Base-by-base conservation (phyloP, 2,888 invertebrate species). In the Hanleya hanleyi region DNA sequence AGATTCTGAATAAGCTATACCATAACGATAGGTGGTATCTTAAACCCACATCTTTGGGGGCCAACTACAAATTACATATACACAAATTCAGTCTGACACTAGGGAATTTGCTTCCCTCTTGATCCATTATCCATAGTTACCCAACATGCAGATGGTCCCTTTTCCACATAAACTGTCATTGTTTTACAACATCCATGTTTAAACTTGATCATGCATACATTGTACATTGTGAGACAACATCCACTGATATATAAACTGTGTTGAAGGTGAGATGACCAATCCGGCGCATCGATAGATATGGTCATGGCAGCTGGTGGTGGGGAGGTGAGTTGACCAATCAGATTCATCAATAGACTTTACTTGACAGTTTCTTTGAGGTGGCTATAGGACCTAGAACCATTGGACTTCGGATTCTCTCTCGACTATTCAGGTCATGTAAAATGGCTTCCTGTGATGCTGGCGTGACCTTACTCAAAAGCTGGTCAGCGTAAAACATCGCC, bases 401-500 rank as follows among this genome's bases (percentile, higher is more conserved):
- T 1, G 80, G 80, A n/a, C 62, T 51, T 33, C 62, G 38, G 5
- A 61, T n/a, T 26, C 68, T 62, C 15, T 65, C 68, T n/a, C 50
- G n/a, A 32, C 65, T 57, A 37, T 74, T 67, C 33, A 75, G 49
- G 64, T 68, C 74, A 26, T 68, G 51, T 4, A 73, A 69, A 26
- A 86, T 80, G 4, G 83, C 81, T 33, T 82, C 77, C 70, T 86
- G 84, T 9, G 84, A 79, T 36, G 77, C 61, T 1, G 67, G 67
- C 33, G 84, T 80, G 18, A 81, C 83, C 49, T 81, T 81, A 51
- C 83, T 86, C 67, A 88, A 73, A 47, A 90, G 79, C 80, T 89
- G 88, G 70, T 90, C 90, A 67, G 90, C 89, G 81, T 87, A 89
- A 77, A 90, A 90, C 81, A 90, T 82, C 5, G 89, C 88, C 90